Evolutionary conservation across 1,140 invertebrate species (phyloP), one percentile per base, ranked within the genome.

Genomic region (Microplitis demolitor): DNA sequence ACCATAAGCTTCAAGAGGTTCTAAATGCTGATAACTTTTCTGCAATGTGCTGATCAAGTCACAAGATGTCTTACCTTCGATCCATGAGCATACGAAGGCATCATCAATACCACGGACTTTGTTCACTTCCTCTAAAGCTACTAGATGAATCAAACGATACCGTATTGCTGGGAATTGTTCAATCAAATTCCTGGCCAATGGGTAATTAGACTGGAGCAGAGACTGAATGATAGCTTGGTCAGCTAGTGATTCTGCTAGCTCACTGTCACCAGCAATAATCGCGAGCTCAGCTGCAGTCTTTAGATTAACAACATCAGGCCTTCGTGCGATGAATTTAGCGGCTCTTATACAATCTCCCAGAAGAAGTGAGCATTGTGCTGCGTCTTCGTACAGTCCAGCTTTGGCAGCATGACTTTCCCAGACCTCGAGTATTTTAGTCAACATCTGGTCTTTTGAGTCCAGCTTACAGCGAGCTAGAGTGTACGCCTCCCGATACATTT

Each of bases 401-500:
- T 76, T 77, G 3, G 80, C 71, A 4, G 84, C 79, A 73, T 82
- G 77, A 34, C 83, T 77, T 3, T 88, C 87, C 91, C 91, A 93
- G 4, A 88, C 79, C 11, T 78, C 62, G 33, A 91, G 80, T 56
- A 91, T 82, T 56, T 87, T 79, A 4, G 80, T 81, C 4, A 91
- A 74, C 13, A 88, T 75, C 37, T 88, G 83, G 79, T 91, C 89
- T 70, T 89, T 78, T 13, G 86, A 73, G 31, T 89, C 84, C 51
- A 91, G 80, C 68, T 88, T 86, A 69, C 87, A 88, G 74, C 88
- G 89, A 2, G 90, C 91, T 8, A 93, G 80, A 16, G 87, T 85
- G 45, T 92, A 87, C 6, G 92, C 91, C 84, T 93, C 92, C 76
- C 88, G 88, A 74, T 85, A 91, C 70, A 91, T 82, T 69, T 87